Base-by-base conservation (phyloP, 2,888 invertebrate genomes). In the Yponomeuta sedellus region DNA sequence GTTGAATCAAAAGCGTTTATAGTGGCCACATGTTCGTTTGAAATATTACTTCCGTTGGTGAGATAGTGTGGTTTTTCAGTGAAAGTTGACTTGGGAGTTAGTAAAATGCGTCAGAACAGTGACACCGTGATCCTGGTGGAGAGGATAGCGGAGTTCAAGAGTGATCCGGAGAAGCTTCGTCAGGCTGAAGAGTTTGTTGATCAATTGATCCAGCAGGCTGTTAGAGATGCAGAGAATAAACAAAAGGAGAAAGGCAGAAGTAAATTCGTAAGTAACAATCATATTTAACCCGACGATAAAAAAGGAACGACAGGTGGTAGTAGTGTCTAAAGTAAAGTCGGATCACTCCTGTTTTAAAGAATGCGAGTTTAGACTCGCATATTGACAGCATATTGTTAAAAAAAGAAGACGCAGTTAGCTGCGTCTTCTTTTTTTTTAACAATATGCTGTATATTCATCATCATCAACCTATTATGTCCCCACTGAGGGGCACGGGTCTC, bases 121-220 rank as follows among this genome's bases (percentile, higher is more conserved):
- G 88, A 89, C 70, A 78, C 80, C 58, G 76, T 82, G 58, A 79
- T 80, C 34, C 75, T 93, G 69, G 85, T 91, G 69, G 86, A 87
- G 69, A 87, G 92, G 74, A 91, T 93, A 74, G 88, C 90, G 62
- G 89, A 91, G 70, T 94, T 93, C 79, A 93, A 92, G 81, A 89
- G 88, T 71, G 93, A 93, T 75, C 92, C 93, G 58, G 92, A 92
- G 69, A 92, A 92, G 81, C 91, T 93, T 78, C 90, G 92, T 69
- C 85, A 91, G 68, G 90, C 93, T 65, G 86, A 88, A 69, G 92
- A 93, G 72, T 93, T 93, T 82, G 92, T 94, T 71, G 93, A 93
- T 74, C 92, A 93, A 78, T 89, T 93, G 68, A 89, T 93, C 77
- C 90, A 92, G 77, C 92, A 92, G 79, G 93, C 93, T 70, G 92